These are phyloP conservation scores for Melipona bicolor DNA, from an alignment of 2,888 invertebrate species.

Conservation along the genomic window DNA sequence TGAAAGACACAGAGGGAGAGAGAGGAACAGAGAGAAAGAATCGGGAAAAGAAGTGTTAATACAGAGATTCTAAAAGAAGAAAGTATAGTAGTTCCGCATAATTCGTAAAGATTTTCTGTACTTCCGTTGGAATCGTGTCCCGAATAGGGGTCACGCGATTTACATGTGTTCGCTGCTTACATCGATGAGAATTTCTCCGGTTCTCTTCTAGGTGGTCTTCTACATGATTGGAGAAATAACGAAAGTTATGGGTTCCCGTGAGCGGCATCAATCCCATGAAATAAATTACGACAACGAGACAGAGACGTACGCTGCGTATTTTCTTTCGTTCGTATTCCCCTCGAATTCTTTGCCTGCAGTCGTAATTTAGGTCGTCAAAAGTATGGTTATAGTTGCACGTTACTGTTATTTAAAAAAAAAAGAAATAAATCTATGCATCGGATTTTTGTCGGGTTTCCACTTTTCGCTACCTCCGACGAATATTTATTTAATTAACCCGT, in stretches of 20 bases:
- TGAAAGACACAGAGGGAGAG: background rate
- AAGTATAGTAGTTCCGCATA: constrained; percentile 33
- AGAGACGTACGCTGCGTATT: constrained; percentile 14
- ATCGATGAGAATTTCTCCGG: constrained; percentile 66
- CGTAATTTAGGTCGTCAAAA: background rate
- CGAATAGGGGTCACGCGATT: constrained; percentile 73
- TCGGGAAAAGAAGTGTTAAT: background rate
- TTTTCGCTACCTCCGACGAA: background rate
- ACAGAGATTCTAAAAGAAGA: constrained; percentile 14
- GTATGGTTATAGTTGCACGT: background rate
- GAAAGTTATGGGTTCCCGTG: constrained; percentile 71
- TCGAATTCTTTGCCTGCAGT: background rate
- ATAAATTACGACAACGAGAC: constrained; percentile 65
- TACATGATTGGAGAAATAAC: constrained; percentile 69
- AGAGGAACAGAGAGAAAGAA: background rate
- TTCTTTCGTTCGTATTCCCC: constrained; percentile 2
- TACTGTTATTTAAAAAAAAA: background rate
- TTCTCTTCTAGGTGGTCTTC: constrained; percentile 73
- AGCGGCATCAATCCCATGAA: constrained; percentile 59
- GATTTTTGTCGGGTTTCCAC: background rate
- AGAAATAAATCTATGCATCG: background rate
- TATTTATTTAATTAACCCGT: background rate
- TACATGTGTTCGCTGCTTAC: constrained; percentile 67
- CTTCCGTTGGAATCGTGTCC: constrained; percentile 64
- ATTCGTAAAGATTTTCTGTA: constrained; percentile 59